Base-by-base conservation (phyloP, 2,113 vertebrate genomes). In the Azemiops feae region DNA sequence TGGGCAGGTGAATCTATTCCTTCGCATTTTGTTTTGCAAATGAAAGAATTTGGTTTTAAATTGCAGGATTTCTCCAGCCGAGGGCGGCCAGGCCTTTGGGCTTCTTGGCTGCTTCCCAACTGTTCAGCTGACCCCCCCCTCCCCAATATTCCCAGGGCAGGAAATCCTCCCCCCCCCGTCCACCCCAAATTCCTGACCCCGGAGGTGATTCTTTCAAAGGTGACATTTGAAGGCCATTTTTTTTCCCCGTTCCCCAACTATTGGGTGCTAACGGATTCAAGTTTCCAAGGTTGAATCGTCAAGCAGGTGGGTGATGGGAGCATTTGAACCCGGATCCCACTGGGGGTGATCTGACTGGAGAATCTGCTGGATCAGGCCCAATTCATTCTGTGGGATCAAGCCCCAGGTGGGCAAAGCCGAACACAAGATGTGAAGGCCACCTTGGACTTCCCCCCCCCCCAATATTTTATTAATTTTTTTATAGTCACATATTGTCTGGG, bases 281-380 rank as follows among this genome's bases (percentile, higher is more conserved):
- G 5, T 74, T 16, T 34, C 64, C n/a, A 16, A 6, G 14, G 6
- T 0, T 5, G 1, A 50, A 5, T 5, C 64, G 0, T 18, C 30
- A 0, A 5, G 4, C 5, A 5, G n/a, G 64, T 7, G n/a, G 5
- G 18, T 74, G 18, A 34, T 34, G 64, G n/a, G n/a, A 74, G 69
- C 16, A 7, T 7, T 34, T 34, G 69, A 20, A 74, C n/a, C n/a
- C 14, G 69, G 69, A 74, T 5, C 69, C 69, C n/a, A 74, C 23
- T 1, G 58, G n/a, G n/a, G 64, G 60, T 10, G 58, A 39, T 74
- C 69, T 74, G n/a, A 1, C 69, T 20, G n/a, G n/a, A 39, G 69
- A 74, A 74, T 34, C 69, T 1, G 1, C 16, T 39, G 5, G n/a
- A 6, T 20, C 14, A 1, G 30, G n/a, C n/a, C 14, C n/a, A 18